Percentiles rank a stretch among this genome's conserved stretches.
Conservation (phyloP, 2,113 vertebrate genomes). For the Electrona antarctica region DNA sequence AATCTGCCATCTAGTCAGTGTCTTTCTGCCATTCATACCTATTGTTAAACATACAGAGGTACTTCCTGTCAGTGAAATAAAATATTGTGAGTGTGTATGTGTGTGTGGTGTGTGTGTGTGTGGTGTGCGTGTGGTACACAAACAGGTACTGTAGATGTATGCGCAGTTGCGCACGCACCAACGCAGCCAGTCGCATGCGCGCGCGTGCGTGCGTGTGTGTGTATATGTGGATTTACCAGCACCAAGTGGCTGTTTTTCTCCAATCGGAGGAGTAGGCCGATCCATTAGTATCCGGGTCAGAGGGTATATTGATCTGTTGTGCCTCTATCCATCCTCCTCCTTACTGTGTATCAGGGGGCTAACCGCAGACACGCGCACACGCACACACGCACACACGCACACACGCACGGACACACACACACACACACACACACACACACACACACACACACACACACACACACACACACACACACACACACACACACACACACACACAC, state of each 20-base stretch:
- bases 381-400: constrained; percentile 21
- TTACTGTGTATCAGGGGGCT: constrained; percentile 38
- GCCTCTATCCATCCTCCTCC: constrained; percentile 48
- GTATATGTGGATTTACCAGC: background rate
- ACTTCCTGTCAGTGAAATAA: too few species aligned
- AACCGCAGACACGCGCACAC: constrained; percentile 25
- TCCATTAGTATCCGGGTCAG: constrained; percentile 49
- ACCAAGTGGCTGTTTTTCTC: constrained; percentile 4
- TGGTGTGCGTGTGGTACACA: too few species aligned
- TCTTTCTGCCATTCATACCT: too few species aligned
- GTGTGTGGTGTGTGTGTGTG: too few species aligned
- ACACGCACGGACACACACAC: background rate
- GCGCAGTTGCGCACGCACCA: background rate
- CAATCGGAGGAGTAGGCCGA: constrained; percentile 11
- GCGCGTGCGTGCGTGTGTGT: background rate
- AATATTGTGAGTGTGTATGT: too few species aligned
- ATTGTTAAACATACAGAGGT: too few species aligned
- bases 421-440: background rate
- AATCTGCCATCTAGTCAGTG: too few species aligned
- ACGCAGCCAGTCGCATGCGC: background rate
- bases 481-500: background rate
- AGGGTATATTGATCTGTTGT: constrained; percentile 50
- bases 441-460: constrained; percentile 26
- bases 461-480: constrained; percentile 19
- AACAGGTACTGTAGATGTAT: too few species aligned